These are phyloP conservation scores for Caenorhabditis inopinata DNA, from an alignment of 1,140 invertebrate genomes.

Conservation along the genomic window DNA sequence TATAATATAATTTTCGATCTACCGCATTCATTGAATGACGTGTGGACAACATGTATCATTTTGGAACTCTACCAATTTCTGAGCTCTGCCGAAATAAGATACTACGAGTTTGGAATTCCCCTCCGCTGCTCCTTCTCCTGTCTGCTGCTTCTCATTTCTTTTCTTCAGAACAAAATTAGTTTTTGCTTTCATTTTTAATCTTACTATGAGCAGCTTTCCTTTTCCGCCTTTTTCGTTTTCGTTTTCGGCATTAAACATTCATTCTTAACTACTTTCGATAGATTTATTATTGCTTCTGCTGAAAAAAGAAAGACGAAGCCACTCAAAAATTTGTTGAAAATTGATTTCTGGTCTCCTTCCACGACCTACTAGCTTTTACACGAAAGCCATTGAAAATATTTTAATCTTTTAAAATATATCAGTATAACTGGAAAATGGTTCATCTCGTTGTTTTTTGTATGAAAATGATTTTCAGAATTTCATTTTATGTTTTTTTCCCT, in stretches of 20 bases:
- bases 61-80: not conserved
- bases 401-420: no score
- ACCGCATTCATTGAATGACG: not conserved
- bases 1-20: not conserved
- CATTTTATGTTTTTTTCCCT: no score
- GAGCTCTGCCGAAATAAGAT: slow-evolving; percentile 1
- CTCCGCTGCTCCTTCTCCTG: not conserved
- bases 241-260: slow-evolving; percentile 6
- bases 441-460: no score
- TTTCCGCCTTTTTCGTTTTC: slow-evolving; percentile 3
- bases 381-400: no score
- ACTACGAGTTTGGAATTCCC: not conserved
- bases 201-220: not conserved
- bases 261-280: not conserved
- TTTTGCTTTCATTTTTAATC: slow-evolving; percentile 19
- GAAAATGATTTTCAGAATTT: no score
- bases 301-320: no score
- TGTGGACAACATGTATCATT: not conserved
- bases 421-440: no score
- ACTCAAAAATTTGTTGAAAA: no score
- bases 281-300: no score
- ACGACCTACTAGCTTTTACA: no score
- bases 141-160: not conserved
- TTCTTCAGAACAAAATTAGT: slow-evolving; percentile 12
- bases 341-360: no score